phyloP scores from a whole-genome alignment of 2,113 vertebrate species.

The Pseudopodoces humilis region DNA sequence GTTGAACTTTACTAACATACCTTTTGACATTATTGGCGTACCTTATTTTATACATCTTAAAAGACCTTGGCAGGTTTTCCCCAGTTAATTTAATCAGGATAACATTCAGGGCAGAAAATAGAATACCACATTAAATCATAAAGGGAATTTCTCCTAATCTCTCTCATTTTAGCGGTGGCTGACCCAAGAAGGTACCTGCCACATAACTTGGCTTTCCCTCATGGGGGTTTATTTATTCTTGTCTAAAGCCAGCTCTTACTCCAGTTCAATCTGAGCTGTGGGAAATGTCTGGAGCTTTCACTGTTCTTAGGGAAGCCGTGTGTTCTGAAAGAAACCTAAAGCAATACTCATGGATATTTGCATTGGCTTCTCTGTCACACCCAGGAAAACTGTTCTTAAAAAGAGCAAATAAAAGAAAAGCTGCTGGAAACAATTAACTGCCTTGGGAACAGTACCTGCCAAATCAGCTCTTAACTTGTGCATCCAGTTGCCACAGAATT shows the following conservation, averaged over 20 bases:
- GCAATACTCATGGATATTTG: constrained; percentile 29
- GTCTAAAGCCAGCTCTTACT: neutral
- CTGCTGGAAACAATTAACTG: neutral
- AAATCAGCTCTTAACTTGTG: neutral
- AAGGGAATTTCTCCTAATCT: constrained; percentile 66
- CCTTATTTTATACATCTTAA: constrained; percentile 63
- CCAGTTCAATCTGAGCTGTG: neutral
- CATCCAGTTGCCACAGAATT: constrained; percentile 1
- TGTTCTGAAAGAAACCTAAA: neutral
- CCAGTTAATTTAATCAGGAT: constrained; percentile 53
- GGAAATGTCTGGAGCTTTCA: constrained; percentile 13
- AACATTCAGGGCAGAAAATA: neutral
- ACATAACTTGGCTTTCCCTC: neutral
- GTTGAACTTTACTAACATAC: constrained; percentile 68
- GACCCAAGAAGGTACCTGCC: neutral
- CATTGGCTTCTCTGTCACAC: constrained; percentile 30
- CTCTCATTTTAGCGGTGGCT: constrained; percentile 4
- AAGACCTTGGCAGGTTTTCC: constrained; percentile 59
- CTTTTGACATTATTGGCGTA: constrained; percentile 66
- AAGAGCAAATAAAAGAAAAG: neutral
- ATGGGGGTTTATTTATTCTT: neutral
- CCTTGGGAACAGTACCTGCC: constrained; percentile 27
- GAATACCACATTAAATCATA: constrained; percentile 17
- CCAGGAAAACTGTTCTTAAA: constrained; percentile 35
- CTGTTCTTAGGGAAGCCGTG: neutral